A percentile compares a stretch with the other conserved stretches of the same genome.
Conservation (phyloP, 2,888 invertebrate species). For the Drosophila anceps region DNA sequence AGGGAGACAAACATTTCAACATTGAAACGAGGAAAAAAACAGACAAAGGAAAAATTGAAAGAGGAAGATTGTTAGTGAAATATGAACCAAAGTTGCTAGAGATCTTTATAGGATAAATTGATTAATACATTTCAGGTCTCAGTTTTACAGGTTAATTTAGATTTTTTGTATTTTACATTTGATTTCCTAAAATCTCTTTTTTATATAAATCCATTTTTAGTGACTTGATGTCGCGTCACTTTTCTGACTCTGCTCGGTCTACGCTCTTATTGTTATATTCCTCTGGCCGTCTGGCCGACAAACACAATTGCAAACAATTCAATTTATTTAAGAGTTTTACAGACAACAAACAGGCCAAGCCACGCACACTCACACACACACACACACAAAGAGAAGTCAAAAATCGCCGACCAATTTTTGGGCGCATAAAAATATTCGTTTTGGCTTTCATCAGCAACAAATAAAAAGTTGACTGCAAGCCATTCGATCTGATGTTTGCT, state of each 20-base stretch:
- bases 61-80: background rate
- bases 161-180: background rate
- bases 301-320: slow-evolving; percentile 72
- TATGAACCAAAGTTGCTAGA: background rate
- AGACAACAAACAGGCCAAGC: slow-evolving; percentile 14
- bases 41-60: background rate
- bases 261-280: slow-evolving; percentile 29
- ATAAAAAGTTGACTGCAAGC: background rate
- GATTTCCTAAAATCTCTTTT: too few species aligned
- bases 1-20: background rate
- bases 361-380: background rate
- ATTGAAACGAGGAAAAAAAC: background rate
- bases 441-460: slow-evolving; percentile 12
- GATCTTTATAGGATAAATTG: background rate
- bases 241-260: slow-evolving; percentile 3
- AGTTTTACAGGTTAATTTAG: background rate
- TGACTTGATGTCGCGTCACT: slow-evolving; percentile 17
- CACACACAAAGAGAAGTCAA: slow-evolving; percentile 17
- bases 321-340: slow-evolving; percentile 76
- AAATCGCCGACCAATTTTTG: slow-evolving; percentile 32
- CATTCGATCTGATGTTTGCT: background rate
- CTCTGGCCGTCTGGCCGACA: slow-evolving; percentile 50
- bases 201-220: slow-evolving; percentile 1
- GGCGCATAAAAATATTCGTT: background rate
- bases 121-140: background rate